Evolutionary conservation across 2,113 vertebrate genomes (phyloP), one percentile per base, ranked within the genome.

Genomic region (Datnioides undecimradiatus): DNA sequence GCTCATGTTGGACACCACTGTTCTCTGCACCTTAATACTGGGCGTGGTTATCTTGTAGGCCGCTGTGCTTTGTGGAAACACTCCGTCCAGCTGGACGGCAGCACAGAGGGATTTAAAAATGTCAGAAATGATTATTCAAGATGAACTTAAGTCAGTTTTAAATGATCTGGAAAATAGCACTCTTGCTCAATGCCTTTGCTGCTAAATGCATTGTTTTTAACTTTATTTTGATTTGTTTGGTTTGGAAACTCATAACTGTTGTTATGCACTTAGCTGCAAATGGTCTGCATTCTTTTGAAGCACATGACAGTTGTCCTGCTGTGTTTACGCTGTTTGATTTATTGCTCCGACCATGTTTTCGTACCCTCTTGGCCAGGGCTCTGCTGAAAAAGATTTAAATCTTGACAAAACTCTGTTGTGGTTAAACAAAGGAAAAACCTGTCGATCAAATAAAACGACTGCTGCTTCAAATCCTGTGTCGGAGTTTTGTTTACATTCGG

Each of bases 81-180:
- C 43, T 46, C 46, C 12, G 31, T 82, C 64, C 79, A 86, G 70
- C 38, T 74, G 79, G 74, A 82, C 43, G 23, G 41, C 51, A 36
- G 66, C 33, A 45, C 41, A 51, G 45, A 34, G 17, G 49, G 48
- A 86, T 49, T 71, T 55, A 38, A 70, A 79, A 67, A 31, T 67
- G 80, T 72, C 79, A 79, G 31, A 60, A 71, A 60, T 13, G 43
- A 12, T 81, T 73, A 60, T 19, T 79, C 11, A 2, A 46, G 13
- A 12, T 71, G 10, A 54, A 55, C 55, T 54, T 23, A 45, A 68
- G 46, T 71, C 58, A 31, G 8, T 43, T 69, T 74, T 51, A 29
- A 74, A 71, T 23, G n/a, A 52, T 41, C 49, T 51, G 45, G 51
- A 74, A 58, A 46, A 70, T 17, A 67, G 31, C 27, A 62, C 29